Evolutionary conservation across 2,888 invertebrate species (phyloP).

Genomic region (Deroplatys truncata): DNA sequence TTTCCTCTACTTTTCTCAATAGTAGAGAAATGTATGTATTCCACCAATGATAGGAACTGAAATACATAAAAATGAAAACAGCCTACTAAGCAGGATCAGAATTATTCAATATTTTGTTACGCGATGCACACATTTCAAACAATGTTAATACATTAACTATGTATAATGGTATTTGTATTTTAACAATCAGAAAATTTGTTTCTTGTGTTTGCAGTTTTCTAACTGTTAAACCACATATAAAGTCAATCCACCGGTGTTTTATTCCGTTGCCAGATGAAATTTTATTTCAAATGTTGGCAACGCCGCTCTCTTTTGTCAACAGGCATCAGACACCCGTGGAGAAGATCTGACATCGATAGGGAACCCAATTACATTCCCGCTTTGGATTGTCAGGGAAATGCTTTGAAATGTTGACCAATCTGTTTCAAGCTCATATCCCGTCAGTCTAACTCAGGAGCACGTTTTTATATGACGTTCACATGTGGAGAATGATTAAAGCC

Average conservation of each 20-base stretch:
- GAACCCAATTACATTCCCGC: background rate
- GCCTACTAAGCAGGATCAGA: too few species aligned
- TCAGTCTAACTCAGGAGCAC: background rate
- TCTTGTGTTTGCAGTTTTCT: too few species aligned
- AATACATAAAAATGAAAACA: too few species aligned
- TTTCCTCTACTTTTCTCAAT: too few species aligned
- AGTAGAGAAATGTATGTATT: too few species aligned
- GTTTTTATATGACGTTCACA: background rate
- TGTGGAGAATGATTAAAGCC: background rate
- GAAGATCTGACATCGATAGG: background rate
- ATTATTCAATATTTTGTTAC: too few species aligned
- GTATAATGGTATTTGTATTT: too few species aligned
- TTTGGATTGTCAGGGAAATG: background rate
- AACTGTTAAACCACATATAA: background rate
- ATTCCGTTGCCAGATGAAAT: background rate
- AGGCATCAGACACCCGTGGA: background rate
- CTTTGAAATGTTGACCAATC: background rate
- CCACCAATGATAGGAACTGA: too few species aligned
- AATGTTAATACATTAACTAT: too few species aligned
- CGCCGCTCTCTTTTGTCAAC: background rate
- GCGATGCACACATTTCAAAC: too few species aligned
- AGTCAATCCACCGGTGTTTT: background rate
- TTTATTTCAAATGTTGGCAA: background rate
- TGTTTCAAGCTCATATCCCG: background rate
- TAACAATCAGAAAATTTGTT: too few species aligned